Evolutionary conservation across 1,140 invertebrate genomes (phyloP), one percentile per base, ranked within the genome.

Genomic region (Achatina immaculata): DNA sequence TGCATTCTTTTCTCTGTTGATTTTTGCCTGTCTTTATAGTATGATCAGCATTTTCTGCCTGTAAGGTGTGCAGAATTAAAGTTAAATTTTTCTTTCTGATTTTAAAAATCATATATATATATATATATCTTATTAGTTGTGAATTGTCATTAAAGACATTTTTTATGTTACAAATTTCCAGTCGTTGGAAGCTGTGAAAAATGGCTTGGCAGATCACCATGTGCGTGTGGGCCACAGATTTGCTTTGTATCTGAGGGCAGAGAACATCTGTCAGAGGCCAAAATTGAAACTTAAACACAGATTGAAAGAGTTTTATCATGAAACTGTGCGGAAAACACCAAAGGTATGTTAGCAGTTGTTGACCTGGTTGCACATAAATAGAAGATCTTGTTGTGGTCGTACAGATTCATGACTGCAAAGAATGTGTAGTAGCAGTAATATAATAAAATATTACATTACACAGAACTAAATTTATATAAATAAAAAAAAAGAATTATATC

Each of bases 211-310:
- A 7, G 92, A 93, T 85, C 68, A 79, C 0, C 82, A 86, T 75
- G 91, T 93, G 11, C 83, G 84, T 69, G 83, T 84, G 24, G 92
- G 91, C 0, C 90, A 91, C 75, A 87, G 92, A 72, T 86, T 92
- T 42, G 87, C 92, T 9, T 80, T 93, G n/a, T 90, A 90, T 79
- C 83, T 86, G 74, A 85, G 93, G 85, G 91, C 90, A 34, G 80
- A 90, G 43, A 88, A 88, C 78, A 88, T 92, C 40, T 89, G 88
- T 78, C 89, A 89, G 51, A 84, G 86, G 31, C 72, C 85, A 0
- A 89, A 86, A 51, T 85, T 85, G 0, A 87, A 85, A 43, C 83
- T 83, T 69, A 82, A 83, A 55, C 66, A 85, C 21, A 81, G 83
- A 42, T 68, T 89, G 48, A 82, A 81, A 36, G 83, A 88, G 21